Conservation (phyloP, 2,797 vertebrate genomes). For the Tiaroga cobitis region DNA sequence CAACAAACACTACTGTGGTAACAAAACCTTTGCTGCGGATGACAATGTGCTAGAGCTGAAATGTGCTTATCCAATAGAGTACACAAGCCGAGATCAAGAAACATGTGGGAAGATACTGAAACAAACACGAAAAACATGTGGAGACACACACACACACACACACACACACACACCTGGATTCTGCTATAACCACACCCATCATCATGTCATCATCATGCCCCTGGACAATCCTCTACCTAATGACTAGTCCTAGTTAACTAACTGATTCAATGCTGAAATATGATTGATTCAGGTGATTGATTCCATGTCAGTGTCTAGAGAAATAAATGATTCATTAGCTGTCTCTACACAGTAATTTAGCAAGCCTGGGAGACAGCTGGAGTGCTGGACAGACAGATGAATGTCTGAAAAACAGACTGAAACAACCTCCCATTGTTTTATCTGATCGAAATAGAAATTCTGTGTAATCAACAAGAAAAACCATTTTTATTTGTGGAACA, state of each 20-base stretch:
- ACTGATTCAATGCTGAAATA: conserved; percentile 5
- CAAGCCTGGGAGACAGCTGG: neutral
- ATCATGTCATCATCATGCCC: conserved; percentile 7
- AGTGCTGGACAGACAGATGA: neutral
- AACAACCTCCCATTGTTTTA: neutral
- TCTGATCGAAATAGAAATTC: neutral
- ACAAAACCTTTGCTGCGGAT: neutral
- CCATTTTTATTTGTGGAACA: neutral
- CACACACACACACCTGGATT: neutral
- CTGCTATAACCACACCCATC: conserved; percentile 36
- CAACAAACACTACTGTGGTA: conserved; percentile 45
- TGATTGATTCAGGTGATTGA: neutral
- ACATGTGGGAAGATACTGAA: neutral
- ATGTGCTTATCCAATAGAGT: conserved; percentile 17
- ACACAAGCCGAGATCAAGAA: neutral
- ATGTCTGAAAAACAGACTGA: neutral
- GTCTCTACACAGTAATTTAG: neutral
- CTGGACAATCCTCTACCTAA: neutral
- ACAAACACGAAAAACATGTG: neutral
- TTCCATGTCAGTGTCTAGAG: neutral
- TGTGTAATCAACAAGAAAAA: neutral
- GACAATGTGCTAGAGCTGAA: neutral
- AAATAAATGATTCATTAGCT: neutral
- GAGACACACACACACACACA: neutral
- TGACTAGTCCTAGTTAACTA: neutral